Percentiles rank a stretch among this genome's conserved stretches.
Conservation (phyloP, 2,113 vertebrate species). For the Neofelis nebulosa region DNA sequence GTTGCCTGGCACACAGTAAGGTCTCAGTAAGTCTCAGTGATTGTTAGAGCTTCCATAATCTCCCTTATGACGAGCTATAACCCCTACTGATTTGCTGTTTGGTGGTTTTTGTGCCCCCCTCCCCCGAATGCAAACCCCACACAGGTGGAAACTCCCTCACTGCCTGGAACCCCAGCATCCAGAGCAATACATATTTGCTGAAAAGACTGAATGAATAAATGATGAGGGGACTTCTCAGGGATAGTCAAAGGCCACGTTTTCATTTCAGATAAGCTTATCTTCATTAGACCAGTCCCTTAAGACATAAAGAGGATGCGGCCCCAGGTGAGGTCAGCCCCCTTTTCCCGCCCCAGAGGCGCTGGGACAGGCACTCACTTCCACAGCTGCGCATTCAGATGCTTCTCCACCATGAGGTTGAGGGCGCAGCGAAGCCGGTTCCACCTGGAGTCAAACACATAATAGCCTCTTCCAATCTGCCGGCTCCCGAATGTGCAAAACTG, state of each 20-base stretch:
- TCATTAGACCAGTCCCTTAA: background rate
- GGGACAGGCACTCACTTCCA: constrained; percentile 91
- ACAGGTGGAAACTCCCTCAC: too few relatives aligned
- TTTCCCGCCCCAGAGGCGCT: background rate
- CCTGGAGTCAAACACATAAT: constrained; percentile 95
- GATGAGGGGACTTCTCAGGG: background rate
- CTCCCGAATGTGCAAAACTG: constrained; percentile 99
- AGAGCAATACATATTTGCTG: background rate
- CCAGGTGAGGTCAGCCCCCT: background rate
- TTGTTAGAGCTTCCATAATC: background rate
- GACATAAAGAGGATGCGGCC: background rate
- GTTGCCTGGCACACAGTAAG: background rate
- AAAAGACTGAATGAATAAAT: background rate
- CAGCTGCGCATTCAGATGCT: constrained; percentile 97
- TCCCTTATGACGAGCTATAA: background rate
- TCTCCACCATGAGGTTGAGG: constrained; percentile 97
- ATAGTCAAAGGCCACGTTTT: background rate
- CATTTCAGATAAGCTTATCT: background rate
- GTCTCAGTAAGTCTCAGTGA: background rate
- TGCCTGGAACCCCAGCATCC: background rate
- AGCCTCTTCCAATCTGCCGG: constrained; percentile 95
- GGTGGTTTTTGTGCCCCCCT: background rate
- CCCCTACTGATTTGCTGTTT: background rate
- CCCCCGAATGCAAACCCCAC: background rate
- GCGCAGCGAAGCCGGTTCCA: constrained; percentile 96